phyloP scores from a whole-genome alignment of 2,113 vertebrate genomes.

The Centrocercus urophasianus region DNA sequence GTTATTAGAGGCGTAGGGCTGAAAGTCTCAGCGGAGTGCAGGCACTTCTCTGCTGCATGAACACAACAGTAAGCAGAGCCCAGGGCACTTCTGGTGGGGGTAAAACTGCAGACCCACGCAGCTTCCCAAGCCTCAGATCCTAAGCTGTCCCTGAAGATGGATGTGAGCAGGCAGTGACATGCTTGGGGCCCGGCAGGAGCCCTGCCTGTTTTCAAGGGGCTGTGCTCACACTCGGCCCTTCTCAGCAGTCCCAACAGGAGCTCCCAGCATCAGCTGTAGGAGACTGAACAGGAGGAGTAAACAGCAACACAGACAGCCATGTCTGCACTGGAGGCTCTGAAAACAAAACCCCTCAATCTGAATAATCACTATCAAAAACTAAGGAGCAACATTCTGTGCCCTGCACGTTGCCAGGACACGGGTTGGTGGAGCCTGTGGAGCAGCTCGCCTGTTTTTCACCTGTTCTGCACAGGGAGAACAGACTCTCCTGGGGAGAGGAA shows the following conservation, averaged over 20 bases:
- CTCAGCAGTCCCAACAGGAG: background rate
- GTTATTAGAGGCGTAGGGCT: background rate
- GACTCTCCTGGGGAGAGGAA: slow-evolving; percentile 29
- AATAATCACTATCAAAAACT: slow-evolving; percentile 79
- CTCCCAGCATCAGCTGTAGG: background rate
- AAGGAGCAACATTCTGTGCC: slow-evolving; percentile 24
- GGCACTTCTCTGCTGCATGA: background rate
- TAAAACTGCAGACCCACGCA: background rate
- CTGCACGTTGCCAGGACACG: background rate
- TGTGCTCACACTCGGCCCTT: background rate
- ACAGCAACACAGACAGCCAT: background rate
- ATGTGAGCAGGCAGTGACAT: background rate
- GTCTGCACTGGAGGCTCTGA: fast-evolving
- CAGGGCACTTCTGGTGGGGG: background rate
- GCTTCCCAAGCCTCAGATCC: background rate
- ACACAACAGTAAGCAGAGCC: background rate
- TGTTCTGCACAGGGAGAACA: background rate
- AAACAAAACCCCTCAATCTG: slow-evolving; percentile 28
- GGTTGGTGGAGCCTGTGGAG: background rate
- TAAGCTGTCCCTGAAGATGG: fast-evolving
- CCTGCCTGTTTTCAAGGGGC: background rate
- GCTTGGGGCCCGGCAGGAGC: background rate
- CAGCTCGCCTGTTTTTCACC: slow-evolving; percentile 51
- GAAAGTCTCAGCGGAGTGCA: background rate
- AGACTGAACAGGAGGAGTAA: background rate